These are phyloP conservation scores for Nibea coibor DNA, from an alignment of 2,113 vertebrate species.

Conservation along the genomic window DNA sequence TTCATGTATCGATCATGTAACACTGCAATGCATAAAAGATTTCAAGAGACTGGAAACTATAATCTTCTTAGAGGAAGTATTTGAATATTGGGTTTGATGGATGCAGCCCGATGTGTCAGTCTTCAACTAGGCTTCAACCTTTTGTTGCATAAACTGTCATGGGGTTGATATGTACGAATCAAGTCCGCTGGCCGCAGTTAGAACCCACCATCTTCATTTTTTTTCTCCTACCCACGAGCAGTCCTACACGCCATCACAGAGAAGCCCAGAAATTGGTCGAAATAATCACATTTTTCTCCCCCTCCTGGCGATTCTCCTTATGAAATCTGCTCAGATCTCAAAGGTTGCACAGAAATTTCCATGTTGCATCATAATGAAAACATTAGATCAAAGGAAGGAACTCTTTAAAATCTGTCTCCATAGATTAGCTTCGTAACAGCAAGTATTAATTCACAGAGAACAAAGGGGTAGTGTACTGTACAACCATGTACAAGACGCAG, in stretches of 20 bases:
- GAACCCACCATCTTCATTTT: slow-evolving; percentile 15
- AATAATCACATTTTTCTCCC: slow-evolving; percentile 67
- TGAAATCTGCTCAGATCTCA: slow-evolving; percentile 72
- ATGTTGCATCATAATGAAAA: slow-evolving; percentile 78
- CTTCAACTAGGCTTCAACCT: slow-evolving; percentile 27
- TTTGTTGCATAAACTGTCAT: slow-evolving; percentile 53
- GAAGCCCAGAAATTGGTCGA: slow-evolving; percentile 57
- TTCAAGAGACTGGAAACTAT: slow-evolving; percentile 36
- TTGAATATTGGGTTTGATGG: slow-evolving; percentile 51
- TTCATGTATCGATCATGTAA: slow-evolving; percentile 42
- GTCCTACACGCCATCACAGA: slow-evolving; percentile 38
- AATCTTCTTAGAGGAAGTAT: slow-evolving; percentile 46
- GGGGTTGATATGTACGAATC: slow-evolving; percentile 33
- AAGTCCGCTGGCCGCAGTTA: slow-evolving; percentile 26
- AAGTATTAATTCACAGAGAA: slow-evolving; percentile 62
- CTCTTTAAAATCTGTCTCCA: slow-evolving; percentile 56
- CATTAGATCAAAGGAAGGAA: slow-evolving; percentile 71
- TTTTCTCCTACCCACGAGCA: slow-evolving; percentile 36
- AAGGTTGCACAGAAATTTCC: slow-evolving; percentile 73
- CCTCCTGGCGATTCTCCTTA: slow-evolving; percentile 46
- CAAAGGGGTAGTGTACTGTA: slow-evolving; percentile 43
- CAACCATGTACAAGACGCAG: slow-evolving; percentile 23
- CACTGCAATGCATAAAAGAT: slow-evolving; percentile 23
- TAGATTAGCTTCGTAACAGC: slow-evolving; percentile 55
- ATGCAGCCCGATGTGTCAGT: slow-evolving; percentile 13